Percentiles rank a stretch among this genome's conserved stretches.
Conservation (phyloP, 2,888 invertebrate species). For the Buathra laborator region DNA sequence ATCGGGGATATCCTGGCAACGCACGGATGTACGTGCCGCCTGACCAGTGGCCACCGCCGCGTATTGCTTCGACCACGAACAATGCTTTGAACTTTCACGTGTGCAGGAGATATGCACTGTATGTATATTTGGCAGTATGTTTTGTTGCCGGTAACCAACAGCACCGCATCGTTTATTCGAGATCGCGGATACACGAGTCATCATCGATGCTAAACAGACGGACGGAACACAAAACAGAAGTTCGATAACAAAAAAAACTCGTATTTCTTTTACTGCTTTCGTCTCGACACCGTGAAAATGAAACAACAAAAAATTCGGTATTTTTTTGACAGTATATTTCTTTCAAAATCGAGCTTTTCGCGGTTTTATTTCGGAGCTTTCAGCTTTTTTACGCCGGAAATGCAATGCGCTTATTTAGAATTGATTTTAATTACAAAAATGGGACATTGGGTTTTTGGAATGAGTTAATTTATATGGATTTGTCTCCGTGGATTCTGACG, state of each 20-base stretch:
- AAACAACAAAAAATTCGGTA: not conserved
- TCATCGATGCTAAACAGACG: not conserved
- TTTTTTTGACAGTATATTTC: not conserved
- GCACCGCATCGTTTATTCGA: not conserved
- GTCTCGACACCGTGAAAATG: slow-evolving; percentile 4
- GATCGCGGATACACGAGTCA: not conserved
- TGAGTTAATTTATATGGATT: too few relatives aligned
- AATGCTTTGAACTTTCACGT: slow-evolving; percentile 41
- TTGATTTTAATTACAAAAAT: too few relatives aligned
- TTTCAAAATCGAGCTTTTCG: too few relatives aligned
- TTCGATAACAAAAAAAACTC: not conserved
- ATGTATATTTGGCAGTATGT: not conserved
- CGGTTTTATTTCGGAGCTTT: too few relatives aligned
- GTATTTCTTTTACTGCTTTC: not conserved
- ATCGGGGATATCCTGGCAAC: slow-evolving; percentile 52
- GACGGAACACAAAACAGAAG: not conserved
- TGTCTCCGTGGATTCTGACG: too few relatives aligned
- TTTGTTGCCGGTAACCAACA: slow-evolving; percentile 1
- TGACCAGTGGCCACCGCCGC: slow-evolving; percentile 32
- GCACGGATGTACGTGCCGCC: slow-evolving; percentile 53
- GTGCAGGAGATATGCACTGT: slow-evolving; percentile 1
- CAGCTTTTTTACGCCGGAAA: too few relatives aligned
- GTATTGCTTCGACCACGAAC: slow-evolving; percentile 36
- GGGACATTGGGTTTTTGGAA: too few relatives aligned
- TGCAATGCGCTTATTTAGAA: too few relatives aligned